phyloP scores from a whole-genome alignment of 2,113 vertebrate genomes.

The Fregata magnificens region DNA sequence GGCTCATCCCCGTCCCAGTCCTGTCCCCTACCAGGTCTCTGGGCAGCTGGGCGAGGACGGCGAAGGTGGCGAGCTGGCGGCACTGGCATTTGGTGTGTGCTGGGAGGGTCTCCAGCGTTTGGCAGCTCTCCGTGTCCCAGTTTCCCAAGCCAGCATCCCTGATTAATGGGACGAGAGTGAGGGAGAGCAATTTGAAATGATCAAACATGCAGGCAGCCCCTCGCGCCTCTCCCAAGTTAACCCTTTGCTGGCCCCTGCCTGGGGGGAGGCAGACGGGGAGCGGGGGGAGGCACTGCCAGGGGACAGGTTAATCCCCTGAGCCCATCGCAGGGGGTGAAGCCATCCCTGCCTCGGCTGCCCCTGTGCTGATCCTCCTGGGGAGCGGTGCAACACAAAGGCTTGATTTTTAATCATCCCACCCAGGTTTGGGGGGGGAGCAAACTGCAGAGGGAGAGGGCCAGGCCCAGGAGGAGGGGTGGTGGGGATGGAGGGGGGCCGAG shows the following conservation, averaged over 20 bases:
- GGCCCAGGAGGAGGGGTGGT: not conserved
- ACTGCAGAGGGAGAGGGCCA: fast-evolving
- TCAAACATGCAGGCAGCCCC: not conserved
- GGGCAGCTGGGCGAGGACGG: conserved; percentile 92
- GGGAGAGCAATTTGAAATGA: conserved; percentile 31
- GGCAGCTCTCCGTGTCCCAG: conserved; percentile 96
- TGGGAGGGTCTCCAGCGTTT: conserved; percentile 89
- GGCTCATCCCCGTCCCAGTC: not conserved
- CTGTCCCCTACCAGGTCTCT: conserved; percentile 86
- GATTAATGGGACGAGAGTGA: conserved; percentile 58
- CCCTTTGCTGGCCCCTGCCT: not conserved
- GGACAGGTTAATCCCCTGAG: not conserved
- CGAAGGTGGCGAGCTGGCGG: conserved; percentile 93
- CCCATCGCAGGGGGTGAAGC: fast-evolving
- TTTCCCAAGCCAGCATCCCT: conserved; percentile 92
- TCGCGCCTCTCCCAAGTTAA: not conserved
- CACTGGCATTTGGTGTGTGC: conserved; percentile 97
- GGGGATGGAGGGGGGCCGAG: not conserved
- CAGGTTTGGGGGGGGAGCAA: fast-evolving
- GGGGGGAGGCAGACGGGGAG: fast-evolving
- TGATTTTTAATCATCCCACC: not conserved
- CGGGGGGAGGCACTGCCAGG: not conserved
- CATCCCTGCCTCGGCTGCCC: not conserved
- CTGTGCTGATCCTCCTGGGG: not conserved
- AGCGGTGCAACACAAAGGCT: fast-evolving